A percentile compares a stretch with the other conserved stretches of the same genome.
phyloP scores from a whole-genome alignment of 1,140 invertebrate genomes.

The Neoseiulus cucumeris region DNA sequence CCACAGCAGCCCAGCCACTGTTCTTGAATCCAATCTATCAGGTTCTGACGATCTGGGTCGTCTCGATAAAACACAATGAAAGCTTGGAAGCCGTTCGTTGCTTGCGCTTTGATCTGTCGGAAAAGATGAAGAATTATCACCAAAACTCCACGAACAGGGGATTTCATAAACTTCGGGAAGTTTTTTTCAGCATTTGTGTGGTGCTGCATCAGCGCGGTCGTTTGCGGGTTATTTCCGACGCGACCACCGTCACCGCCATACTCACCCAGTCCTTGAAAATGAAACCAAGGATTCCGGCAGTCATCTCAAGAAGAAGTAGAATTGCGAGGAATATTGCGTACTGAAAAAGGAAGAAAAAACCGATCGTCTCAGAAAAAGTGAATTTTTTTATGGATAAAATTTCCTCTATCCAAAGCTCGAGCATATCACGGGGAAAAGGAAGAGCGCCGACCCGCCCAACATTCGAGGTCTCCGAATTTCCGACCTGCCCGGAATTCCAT shows the following conservation, averaged over 20 bases:
- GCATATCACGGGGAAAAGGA: too few relatives aligned
- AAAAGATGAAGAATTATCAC: background rate
- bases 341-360: slow-evolving; percentile 40
- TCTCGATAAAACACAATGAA: slow-evolving; percentile 90
- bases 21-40: slow-evolving; percentile 97
- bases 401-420: too few relatives aligned
- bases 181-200: too few relatives aligned
- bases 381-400: background rate
- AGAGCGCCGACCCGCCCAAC: too few relatives aligned
- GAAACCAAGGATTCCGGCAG: slow-evolving; percentile 71
- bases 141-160: slow-evolving; percentile 11
- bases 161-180: background rate
- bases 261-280: slow-evolving; percentile 91
- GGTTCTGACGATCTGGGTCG: slow-evolving; percentile 89
- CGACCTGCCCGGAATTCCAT: too few relatives aligned
- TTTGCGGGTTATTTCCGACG: background rate
- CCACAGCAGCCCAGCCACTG: slow-evolving; percentile 94
- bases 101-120: slow-evolving; percentile 69
- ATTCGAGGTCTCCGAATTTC: too few relatives aligned
- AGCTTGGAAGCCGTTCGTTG: slow-evolving; percentile 67
- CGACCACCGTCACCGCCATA: slow-evolving; percentile 9
- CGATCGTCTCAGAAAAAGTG: background rate
- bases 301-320: slow-evolving; percentile 68
- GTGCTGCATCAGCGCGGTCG: too few relatives aligned
- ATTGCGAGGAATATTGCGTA: slow-evolving; percentile 80